Base-by-base conservation (phyloP, 2,888 invertebrate genomes). In the Drosophila sordidula region DNA sequence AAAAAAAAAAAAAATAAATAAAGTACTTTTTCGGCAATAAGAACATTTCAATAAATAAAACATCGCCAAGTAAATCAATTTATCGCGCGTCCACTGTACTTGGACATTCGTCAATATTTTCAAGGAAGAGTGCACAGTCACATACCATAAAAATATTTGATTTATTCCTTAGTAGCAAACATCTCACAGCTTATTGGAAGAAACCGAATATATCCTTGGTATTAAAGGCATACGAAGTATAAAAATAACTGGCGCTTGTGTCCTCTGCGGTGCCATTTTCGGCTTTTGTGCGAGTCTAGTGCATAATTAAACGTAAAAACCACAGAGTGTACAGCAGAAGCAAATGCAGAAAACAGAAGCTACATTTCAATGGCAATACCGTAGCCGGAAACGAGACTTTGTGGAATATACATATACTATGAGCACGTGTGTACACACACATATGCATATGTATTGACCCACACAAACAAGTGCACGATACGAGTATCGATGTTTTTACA, bases 271-370 rank as follows among this genome's bases (percentile, higher is more conserved):
- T 49, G 63, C n/a, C 61, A 32, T 61, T 49, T 52, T 74, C 42
- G 44, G 18, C 55, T 55, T 62, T 57, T 73, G 54, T 64, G 54
- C 39, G 41, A 56, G 45, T 66, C 61, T 70, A 65, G 67, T 84
- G 69, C 78, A 81, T 81, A 81, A 84, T 87, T 81, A 81, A 81
- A 75, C 71, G 39, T 49, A 68, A 46, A 58, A 78, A 69, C 73
- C 74, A 67, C 63, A 84, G 44, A 72, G 57, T 38, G 41, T 56
- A 62, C 65, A 69, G 56, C 44, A 49, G 32, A 16, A 18, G n/a
- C 16, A 38, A 71, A 58, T 66, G 65, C 62, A 58, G 63, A 64
- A 62, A 59, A 54, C 41, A 32, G 26, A 58, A 47, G 51, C 65
- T 74, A 61, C 64, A 72, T 76, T 70, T 61, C 73, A 70, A 66